phyloP scores from a whole-genome alignment of 2,113 vertebrate species.

The Oreochromis spilurus region DNA sequence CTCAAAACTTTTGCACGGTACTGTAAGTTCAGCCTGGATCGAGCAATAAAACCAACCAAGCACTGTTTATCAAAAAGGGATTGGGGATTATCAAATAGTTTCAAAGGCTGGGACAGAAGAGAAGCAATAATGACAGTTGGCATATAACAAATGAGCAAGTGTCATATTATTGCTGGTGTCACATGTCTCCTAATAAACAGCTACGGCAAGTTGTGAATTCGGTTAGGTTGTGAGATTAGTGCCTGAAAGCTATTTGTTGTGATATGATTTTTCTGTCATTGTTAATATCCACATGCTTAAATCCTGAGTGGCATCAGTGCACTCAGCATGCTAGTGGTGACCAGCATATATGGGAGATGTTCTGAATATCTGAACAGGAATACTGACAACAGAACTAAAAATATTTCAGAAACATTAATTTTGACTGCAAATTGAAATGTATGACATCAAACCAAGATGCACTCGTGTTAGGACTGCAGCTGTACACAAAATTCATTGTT shows the following conservation, averaged over 20 bases:
- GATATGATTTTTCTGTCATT: slow-evolving; percentile 1
- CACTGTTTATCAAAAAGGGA: neutral
- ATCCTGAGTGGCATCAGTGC: neutral
- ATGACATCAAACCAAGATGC: neutral
- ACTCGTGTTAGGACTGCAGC: neutral
- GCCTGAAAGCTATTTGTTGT: neutral
- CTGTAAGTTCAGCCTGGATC: neutral
- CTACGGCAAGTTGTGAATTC: neutral
- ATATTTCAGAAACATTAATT: neutral
- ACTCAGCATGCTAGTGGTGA: neutral
- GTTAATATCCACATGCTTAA: neutral
- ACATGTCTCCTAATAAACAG: neutral
- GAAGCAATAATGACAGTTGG: neutral
- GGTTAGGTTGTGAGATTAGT: neutral
- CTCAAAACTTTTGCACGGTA: neutral
- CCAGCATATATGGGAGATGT: neutral
- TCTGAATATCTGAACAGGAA: neutral
- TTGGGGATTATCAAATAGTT: neutral
- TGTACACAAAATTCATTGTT: neutral
- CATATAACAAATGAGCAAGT: neutral
- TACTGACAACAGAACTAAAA: neutral
- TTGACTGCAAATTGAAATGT: neutral
- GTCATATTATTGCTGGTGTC: neutral
- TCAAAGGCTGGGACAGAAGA: neutral
- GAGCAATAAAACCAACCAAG: neutral